Percentiles rank a stretch among this genome's conserved stretches.
These are phyloP conservation scores for Scaptomyza parva DNA, from an alignment of 2,888 invertebrate species.

Conservation along the genomic window DNA sequence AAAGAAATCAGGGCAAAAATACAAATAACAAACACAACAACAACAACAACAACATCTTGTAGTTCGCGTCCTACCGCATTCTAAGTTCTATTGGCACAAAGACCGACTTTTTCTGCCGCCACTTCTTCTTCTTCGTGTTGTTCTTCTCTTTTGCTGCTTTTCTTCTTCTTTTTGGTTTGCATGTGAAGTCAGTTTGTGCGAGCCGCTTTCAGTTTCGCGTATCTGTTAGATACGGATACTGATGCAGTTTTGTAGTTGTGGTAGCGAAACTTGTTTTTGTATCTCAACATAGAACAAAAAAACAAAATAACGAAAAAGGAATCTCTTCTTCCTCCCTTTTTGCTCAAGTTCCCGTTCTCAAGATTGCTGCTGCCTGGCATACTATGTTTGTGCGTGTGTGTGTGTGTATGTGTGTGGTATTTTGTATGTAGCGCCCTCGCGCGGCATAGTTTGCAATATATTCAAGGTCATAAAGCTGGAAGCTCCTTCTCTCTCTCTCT, in stretches of 20 bases:
- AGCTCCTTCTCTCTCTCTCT: slow-evolving; percentile 7
- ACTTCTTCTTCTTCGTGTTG: slow-evolving; percentile 35
- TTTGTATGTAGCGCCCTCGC: slow-evolving; percentile 68
- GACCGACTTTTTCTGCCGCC: slow-evolving; percentile 78
- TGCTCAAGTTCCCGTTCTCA: slow-evolving; percentile 38
- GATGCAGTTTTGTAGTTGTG: slow-evolving; percentile 54
- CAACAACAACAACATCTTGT: slow-evolving; percentile 1
- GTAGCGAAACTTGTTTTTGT: slow-evolving; percentile 64
- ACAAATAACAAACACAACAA: slow-evolving; percentile 23
- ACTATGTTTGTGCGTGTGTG: background rate
- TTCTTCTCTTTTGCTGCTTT: background rate
- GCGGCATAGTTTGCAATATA: slow-evolving; percentile 77
- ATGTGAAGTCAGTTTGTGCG: slow-evolving; percentile 22
- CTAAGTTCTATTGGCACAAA: slow-evolving; percentile 82
- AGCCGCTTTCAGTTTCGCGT: slow-evolving; percentile 37
- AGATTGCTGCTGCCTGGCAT: slow-evolving; percentile 13
- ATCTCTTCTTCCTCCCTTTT: slow-evolving; percentile 6
- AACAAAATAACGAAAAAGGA: background rate
- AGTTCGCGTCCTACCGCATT: slow-evolving; percentile 73
- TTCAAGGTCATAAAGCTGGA: slow-evolving; percentile 69
- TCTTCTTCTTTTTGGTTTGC: slow-evolving; percentile 28
- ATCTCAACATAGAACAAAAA: slow-evolving; percentile 38
- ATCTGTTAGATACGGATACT: slow-evolving; percentile 72
- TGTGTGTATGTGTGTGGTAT: slow-evolving; percentile 41
- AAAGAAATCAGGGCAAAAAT: slow-evolving; percentile 31